Percentiles rank a stretch among this genome's conserved stretches.
Evolutionary conservation across 2,888 invertebrate genomes (phyloP).

Genomic region (Stomorhina lunata): DNA sequence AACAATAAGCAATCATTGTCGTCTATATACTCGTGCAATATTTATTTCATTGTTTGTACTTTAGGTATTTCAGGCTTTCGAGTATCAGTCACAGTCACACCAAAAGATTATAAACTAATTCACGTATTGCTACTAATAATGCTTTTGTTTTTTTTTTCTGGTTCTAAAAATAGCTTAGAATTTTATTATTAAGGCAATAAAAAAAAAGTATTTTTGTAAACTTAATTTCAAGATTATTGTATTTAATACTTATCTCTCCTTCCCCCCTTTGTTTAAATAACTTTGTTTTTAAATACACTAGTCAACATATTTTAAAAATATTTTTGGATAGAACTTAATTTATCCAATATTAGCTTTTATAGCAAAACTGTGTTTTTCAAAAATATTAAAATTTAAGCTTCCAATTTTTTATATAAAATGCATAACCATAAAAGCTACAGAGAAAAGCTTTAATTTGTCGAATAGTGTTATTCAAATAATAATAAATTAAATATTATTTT

Average conservation of each 20-base stretch:
- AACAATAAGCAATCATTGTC: neutral
- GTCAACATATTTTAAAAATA: too few species aligned
- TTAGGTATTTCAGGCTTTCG: too few species aligned
- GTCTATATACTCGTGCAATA: neutral
- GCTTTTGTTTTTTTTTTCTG: constrained; percentile 29
- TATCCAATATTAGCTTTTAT: too few species aligned
- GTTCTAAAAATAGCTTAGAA: constrained; percentile 52
- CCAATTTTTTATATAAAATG: too few species aligned
- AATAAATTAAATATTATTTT: too few species aligned
- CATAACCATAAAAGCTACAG: too few species aligned
- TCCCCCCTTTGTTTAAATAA: neutral
- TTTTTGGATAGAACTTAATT: too few species aligned
- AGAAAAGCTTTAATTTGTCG: too few species aligned
- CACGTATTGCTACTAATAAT: constrained; percentile 53
- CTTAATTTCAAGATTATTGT: constrained; percentile 38
- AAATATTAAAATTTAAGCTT: too few species aligned
- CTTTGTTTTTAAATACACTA: too few species aligned
- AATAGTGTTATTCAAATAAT: too few species aligned
- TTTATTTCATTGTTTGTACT: constrained; percentile 29
- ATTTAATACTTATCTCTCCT: neutral
- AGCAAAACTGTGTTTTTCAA: too few species aligned
- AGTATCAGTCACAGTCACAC: constrained; percentile 35
- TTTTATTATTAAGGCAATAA: constrained; percentile 31
- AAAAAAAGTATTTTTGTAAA: constrained; percentile 14
- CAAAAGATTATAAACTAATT: constrained; percentile 61